A percentile compares a stretch with the other conserved stretches of the same genome.
phyloP scores from a whole-genome alignment of 1,140 invertebrate species.

The Papilio polytes region DNA sequence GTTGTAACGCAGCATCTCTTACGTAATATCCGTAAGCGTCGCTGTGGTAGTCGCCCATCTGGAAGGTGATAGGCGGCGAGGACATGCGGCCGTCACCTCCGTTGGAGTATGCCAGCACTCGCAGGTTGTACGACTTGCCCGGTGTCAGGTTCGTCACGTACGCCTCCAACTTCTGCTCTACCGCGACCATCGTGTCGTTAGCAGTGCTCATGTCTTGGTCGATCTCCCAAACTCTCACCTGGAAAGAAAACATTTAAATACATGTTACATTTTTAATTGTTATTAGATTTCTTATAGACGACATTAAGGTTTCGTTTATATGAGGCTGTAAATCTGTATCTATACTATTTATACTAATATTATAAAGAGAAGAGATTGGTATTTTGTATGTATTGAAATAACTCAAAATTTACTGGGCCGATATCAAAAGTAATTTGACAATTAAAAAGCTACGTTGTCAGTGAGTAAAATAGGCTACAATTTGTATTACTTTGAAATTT shows the following conservation, averaged over 20 bases:
- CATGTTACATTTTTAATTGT: not conserved
- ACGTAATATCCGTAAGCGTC: slow-evolving; percentile 75
- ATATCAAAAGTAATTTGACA: too few species aligned
- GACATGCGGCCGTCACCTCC: slow-evolving; percentile 98
- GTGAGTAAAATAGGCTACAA: too few species aligned
- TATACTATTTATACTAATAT: too few species aligned
- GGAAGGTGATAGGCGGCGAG: slow-evolving; percentile 94
- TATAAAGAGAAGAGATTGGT: too few species aligned
- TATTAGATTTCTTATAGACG: not conserved
- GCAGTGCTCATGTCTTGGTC: slow-evolving; percentile 96
- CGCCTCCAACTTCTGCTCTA: slow-evolving; percentile 91
- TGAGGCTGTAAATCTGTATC: not conserved
- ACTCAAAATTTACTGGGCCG: too few species aligned
- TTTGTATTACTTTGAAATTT: too few species aligned
- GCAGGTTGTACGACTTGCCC: slow-evolving; percentile 94
- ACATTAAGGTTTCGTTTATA: not conserved
- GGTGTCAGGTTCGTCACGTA: slow-evolving; percentile 91
- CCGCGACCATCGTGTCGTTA: slow-evolving; percentile 92
- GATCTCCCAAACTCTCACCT: slow-evolving; percentile 95
- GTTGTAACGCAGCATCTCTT: slow-evolving; percentile 51
- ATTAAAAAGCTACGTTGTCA: too few species aligned
- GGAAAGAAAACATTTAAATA: slow-evolving; percentile 45
- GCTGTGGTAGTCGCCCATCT: slow-evolving; percentile 89
- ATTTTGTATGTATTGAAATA: too few species aligned
- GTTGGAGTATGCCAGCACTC: slow-evolving; percentile 96